These are phyloP conservation scores for Ondatra zibethicus DNA, from an alignment of 2,113 vertebrate species.

Conservation along the genomic window DNA sequence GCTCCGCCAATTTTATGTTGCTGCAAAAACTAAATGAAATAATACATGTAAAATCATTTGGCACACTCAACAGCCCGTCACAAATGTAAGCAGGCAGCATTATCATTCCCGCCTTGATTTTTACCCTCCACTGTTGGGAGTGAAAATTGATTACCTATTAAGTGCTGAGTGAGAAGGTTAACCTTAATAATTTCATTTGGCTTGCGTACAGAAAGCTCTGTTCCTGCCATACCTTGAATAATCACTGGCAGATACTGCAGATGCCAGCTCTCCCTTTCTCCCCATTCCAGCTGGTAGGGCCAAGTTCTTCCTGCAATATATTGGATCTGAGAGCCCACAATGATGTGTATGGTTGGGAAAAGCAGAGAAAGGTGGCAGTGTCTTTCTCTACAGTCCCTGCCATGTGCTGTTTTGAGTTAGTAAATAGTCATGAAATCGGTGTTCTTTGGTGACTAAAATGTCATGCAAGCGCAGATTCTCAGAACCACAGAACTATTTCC, in stretches of 20 bases:
- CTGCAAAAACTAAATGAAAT: slow-evolving; percentile 52
- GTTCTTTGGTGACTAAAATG: neutral
- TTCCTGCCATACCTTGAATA: slow-evolving; percentile 55
- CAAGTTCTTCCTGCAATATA: slow-evolving; percentile 54
- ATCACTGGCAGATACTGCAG: slow-evolving; percentile 65
- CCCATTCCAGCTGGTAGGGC: slow-evolving; percentile 13
- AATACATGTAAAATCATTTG: slow-evolving; percentile 6
- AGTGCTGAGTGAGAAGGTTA: slow-evolving; percentile 76
- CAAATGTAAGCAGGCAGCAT: slow-evolving; percentile 39
- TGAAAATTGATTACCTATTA: slow-evolving; percentile 81
- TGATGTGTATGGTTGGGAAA: slow-evolving; percentile 49
- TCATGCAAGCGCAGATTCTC: neutral
- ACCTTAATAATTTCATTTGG: slow-evolving; percentile 78
- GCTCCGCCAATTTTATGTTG: neutral
- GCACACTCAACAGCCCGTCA: slow-evolving; percentile 42
- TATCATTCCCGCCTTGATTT: slow-evolving; percentile 65
- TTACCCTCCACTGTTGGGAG: slow-evolving; percentile 62
- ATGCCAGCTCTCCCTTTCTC: neutral
- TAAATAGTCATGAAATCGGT: slow-evolving; percentile 29
- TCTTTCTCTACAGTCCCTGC: neutral
- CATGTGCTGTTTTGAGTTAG: neutral
- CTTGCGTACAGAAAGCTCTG: slow-evolving; percentile 69
- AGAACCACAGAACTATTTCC: neutral
- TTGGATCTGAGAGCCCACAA: slow-evolving; percentile 43
- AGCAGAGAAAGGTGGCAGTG: slow-evolving; percentile 3